Evolutionary conservation across 1,140 invertebrate species (phyloP), one percentile per base, ranked within the genome.

Genomic region (Drosophila punjabiensis): DNA sequence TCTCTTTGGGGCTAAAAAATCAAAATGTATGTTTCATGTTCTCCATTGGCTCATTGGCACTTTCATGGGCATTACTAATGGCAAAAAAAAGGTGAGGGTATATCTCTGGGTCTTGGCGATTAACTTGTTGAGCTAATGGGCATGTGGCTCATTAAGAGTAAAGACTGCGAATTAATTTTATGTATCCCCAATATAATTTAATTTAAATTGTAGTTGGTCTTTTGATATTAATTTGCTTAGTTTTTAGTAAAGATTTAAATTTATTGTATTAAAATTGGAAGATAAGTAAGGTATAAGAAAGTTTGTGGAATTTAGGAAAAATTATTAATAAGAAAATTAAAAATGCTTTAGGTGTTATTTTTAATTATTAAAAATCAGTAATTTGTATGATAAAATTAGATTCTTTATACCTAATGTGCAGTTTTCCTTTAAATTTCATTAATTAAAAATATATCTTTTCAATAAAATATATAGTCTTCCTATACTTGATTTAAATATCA

Each of bases 21-120:
- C 84, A 87, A 71, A 87, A 87, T 88, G 84, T 84, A 88, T 84
- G 65, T 87, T 87, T 71, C 84, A 45, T 87, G 84, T 87, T 87
- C 82, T 78, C 79, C 81, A 74, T 78, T 88, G 81, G 79, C 83
- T 80, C 76, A 73, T 82, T 86, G 79, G 80, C 84, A 87, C 84
- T 74, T 88, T 80, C 84, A 81, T 87, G 84, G 84, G 69, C 84
- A 87, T 83, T 88, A 74, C 84, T 83, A 87, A 87, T 87, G 68
- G 18, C n/a, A 13, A n/a, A 33, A 33, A 11, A 16, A 35, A 37
- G 47, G n/a, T 43, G 18, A 39, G 56, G 64, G 52, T 76, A 65
- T 68, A 24, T n/a, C 55, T 58, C 55, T 37, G 33, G 20, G 55
- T 24, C 10, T 24, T 4, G 33, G 33, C 53, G 53, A 56, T 56